A percentile compares a stretch with the other conserved stretches of the same genome.
Conservation (phyloP, 2,888 invertebrate genomes). For the Pollenia angustigena region DNA sequence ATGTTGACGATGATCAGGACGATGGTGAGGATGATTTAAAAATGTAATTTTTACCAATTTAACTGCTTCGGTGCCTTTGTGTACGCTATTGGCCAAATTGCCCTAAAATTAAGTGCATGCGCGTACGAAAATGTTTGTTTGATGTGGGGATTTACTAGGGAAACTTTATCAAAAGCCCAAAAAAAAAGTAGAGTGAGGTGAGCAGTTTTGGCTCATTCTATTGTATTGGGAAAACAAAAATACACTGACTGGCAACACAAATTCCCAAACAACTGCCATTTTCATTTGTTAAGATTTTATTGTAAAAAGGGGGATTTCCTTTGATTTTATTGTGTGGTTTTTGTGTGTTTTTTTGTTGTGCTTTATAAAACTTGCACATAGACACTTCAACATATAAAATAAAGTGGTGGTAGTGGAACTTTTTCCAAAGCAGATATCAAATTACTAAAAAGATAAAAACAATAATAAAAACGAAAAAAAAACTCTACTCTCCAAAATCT, state of each 20-base stretch:
- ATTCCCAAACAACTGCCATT: slow-evolving; percentile 74
- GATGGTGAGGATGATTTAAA: slow-evolving; percentile 42
- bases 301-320: slow-evolving; percentile 73
- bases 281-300: slow-evolving; percentile 74
- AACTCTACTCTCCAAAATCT: slow-evolving; percentile 47
- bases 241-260: slow-evolving; percentile 41
- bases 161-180: background rate
- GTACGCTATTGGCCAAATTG: slow-evolving; percentile 76
- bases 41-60: slow-evolving; percentile 71
- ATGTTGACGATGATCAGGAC: slow-evolving; percentile 31
- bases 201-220: slow-evolving; percentile 26
- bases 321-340: slow-evolving; percentile 74
- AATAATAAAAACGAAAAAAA: background rate
- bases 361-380: slow-evolving; percentile 27
- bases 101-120: slow-evolving; percentile 74
- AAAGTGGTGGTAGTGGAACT: background rate
- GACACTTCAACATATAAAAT: background rate
- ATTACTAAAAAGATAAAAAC: slow-evolving; percentile 43
- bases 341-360: slow-evolving; percentile 59
- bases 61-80: slow-evolving; percentile 73
- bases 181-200: background rate
- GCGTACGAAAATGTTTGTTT: slow-evolving; percentile 58
- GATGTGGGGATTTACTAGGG: slow-evolving; percentile 54
- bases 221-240: slow-evolving; percentile 59
- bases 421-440: slow-evolving; percentile 24